A percentile compares a stretch with the other conserved stretches of the same genome.
These are phyloP conservation scores for Euproctis similis DNA, from an alignment of 2,888 invertebrate species.

Conservation along the genomic window DNA sequence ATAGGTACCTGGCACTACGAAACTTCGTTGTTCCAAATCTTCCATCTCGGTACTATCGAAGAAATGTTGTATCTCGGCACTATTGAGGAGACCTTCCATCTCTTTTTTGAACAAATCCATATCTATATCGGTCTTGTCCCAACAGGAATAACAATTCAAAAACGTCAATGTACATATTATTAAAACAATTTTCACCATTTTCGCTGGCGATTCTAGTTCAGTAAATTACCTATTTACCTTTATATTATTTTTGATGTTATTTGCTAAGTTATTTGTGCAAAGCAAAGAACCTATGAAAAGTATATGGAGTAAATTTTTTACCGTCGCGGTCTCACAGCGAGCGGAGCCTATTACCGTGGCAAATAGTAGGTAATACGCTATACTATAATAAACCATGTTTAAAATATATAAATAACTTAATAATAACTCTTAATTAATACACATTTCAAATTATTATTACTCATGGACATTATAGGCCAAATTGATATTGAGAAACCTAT, in stretches of 20 bases:
- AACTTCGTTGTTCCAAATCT: conserved; percentile 13
- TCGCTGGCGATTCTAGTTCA: not conserved
- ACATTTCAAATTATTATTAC: too few species aligned
- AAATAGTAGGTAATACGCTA: too few species aligned
- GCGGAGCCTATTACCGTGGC: too few species aligned
- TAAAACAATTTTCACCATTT: too few species aligned
- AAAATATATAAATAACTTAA: too few species aligned
- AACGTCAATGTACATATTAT: not conserved
- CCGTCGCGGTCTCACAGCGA: too few species aligned
- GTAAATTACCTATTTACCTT: not conserved
- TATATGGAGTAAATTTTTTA: conserved; percentile 1
- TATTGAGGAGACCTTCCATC: conserved; percentile 3
- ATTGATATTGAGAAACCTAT: too few species aligned
- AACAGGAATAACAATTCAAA: conserved; percentile 8
- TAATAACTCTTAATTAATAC: too few species aligned
- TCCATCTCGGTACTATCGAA: conserved; percentile 7
- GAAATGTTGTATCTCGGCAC: too few species aligned
- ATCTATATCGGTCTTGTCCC: conserved; percentile 22
- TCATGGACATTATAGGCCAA: too few species aligned
- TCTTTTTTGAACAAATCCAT: conserved; percentile 5
- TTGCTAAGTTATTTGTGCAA: not conserved
- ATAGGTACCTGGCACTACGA: conserved; percentile 51
- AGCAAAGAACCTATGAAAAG: conserved; percentile 2
- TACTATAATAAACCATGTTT: too few species aligned
- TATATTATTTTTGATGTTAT: not conserved